phyloP scores from a whole-genome alignment of 2,888 invertebrate genomes.

The Dryobotodes eremita region DNA sequence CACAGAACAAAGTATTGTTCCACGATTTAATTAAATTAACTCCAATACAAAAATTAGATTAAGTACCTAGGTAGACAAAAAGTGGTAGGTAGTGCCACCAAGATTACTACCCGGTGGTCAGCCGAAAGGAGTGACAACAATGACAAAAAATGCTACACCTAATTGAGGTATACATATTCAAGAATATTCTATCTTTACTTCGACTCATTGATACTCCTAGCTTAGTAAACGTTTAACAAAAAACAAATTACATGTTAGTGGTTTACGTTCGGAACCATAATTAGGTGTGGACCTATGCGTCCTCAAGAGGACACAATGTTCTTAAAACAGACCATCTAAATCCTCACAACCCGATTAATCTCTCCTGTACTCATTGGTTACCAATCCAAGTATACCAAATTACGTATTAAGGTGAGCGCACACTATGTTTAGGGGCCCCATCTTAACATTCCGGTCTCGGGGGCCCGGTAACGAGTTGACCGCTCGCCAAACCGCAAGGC shows the following conservation, averaged over 20 bases:
- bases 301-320: not conserved
- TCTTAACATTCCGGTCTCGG: conserved; percentile 39
- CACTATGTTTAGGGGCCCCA: conserved; percentile 23
- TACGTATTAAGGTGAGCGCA: conserved; percentile 30
- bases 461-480: conserved; percentile 71
- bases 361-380: not conserved
- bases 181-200: not conserved
- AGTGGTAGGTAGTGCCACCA: not conserved
- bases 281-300: not conserved
- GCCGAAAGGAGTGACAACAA: no score
- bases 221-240: not conserved
- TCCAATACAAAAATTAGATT: not conserved
- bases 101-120: no score
- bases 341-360: not conserved
- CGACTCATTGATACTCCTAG: not conserved
- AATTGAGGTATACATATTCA: no score
- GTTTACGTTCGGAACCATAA: not conserved
- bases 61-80: not conserved
- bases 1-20: not conserved
- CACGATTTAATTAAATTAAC: conserved; percentile 41
- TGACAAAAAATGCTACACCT: no score
- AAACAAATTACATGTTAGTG: not conserved
- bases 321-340: not conserved
- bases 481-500: conserved; percentile 68
- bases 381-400: conserved; percentile 20